Base-by-base conservation (phyloP, 2,888 invertebrate genomes). In the Pyrrhia umbra region DNA sequence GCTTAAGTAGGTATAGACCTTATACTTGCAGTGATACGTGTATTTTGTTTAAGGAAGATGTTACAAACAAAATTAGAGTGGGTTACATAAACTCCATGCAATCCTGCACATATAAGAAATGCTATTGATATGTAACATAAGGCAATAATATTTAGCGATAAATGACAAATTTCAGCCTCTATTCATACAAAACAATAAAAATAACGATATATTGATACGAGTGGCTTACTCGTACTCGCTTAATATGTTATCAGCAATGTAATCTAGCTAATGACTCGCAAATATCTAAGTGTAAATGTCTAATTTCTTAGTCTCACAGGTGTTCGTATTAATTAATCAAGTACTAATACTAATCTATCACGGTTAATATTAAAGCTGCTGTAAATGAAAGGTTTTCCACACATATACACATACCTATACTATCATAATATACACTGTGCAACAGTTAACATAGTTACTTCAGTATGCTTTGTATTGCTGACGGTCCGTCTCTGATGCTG, bases 1-100 rank as follows among this genome's bases (percentile, higher is more conserved):
- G 81, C 74, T 81, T 64, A 75, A 65, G 71, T 64, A 75, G 63
- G 71, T 63, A 57, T 60, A 73, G 46, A 16, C 57, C 61, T 60
- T 47, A 75, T 66, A 59, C 50, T 59, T 57, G 45, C 52, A 52
- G 49, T 6, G 52, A 59, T 30, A 40, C 49, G 49, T 60, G 50
- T 47, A 21, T 57, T 49, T 43, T 15, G 21, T 46, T 42, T 71
- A 21, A 58, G 39, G 23, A 30, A 37, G 13, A 15, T 6, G 50
- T 37, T 5, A n/a, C 21, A 42, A 42, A 5, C 13, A 18, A 3
- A 5, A 18, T 42, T 42, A 15, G 16, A 15, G 4, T 37, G 6
- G 25, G 6, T 8, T 25, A 1, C 6, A 25, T 25, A 25, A 25
- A 8, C 25, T n/a, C n/a, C n/a, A n/a, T n/a, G n/a, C n/a, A 27